Evolutionary conservation across 2,888 invertebrate species (phyloP).

Genomic region (Syrphus vitripennis): DNA sequence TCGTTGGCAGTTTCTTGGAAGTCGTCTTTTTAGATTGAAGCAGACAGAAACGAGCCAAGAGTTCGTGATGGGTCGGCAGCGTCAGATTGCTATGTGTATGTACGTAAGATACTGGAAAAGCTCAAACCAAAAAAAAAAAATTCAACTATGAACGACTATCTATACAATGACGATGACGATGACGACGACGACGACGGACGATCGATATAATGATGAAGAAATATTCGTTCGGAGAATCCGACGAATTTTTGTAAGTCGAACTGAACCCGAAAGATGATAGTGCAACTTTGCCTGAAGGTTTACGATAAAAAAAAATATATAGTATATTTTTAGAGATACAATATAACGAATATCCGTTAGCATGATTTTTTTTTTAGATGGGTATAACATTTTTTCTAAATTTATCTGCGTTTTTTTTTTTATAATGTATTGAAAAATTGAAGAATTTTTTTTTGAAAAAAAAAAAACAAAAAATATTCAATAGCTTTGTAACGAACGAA

Average conservation of each 20-base stretch:
- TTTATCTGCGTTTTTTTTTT: not conserved
- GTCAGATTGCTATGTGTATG: not conserved
- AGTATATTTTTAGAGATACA: slow-evolving; percentile 19
- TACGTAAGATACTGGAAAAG: not conserved
- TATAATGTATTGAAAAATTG: slow-evolving; percentile 43
- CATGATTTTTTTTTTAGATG: not conserved
- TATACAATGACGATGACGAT: not conserved
- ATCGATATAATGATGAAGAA: slow-evolving; percentile 60
- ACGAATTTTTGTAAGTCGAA: slow-evolving; percentile 40
- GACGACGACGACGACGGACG: not conserved
- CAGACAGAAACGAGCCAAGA: slow-evolving; percentile 53
- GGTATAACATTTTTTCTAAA: not conserved
- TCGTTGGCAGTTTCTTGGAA: slow-evolving; percentile 45
- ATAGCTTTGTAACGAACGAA: slow-evolving; percentile 31
- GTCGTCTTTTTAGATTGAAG: slow-evolving; percentile 24
- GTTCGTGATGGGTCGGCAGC: slow-evolving; percentile 52
- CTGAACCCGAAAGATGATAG: slow-evolving; percentile 36
- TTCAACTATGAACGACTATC: too few species aligned
- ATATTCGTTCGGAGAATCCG: slow-evolving; percentile 48
- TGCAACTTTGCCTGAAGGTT: slow-evolving; percentile 61
- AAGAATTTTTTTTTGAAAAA: slow-evolving; percentile 25
- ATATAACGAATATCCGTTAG: slow-evolving; percentile 32
- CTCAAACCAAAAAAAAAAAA: not conserved
- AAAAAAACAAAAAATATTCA: slow-evolving; percentile 11
- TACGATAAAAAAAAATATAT: slow-evolving; percentile 33